Base-by-base conservation (phyloP, 2,888 invertebrate genomes). In the Limnephilus rhombicus region DNA sequence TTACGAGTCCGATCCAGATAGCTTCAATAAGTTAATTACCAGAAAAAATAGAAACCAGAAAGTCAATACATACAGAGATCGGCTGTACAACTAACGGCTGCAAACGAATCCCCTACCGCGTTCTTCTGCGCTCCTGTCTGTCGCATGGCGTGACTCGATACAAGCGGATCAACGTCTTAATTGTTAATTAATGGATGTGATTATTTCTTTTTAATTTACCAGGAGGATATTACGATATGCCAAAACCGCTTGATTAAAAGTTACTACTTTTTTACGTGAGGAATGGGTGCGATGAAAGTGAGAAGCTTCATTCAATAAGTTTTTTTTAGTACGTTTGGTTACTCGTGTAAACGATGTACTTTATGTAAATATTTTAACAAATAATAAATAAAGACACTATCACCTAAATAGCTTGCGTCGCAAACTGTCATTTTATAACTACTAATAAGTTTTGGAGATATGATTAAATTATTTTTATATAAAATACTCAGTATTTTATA, bases 21-120 rank as follows among this genome's bases (percentile, higher is more conserved):
- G 92, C 29, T 86, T 68, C 91, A 90, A 90, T 90, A 88, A 93
- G 90, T 93, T 93, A 92, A 93, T 93, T 93, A 93, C 93, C 90
- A 89, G 93, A 93, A 92, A 93, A 93, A 93, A 92, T 90, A 91
- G 86, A 87, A 83, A 24, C 68, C 31, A 45, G 87, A 87, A 31
- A 49, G 53, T 87, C 87, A 87, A 90, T 68, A 31, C 45, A 49
- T 24, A 29, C 41, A 45, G 53, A 31, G n/a, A 34, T 49, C 87
- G 18, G 87, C n/a, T 24, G 45, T 86, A 29, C 87, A 49, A 34
- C n/a, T 49, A 41, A 85, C 49, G 45, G 29, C 37, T 83, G 31
- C 9, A 31, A 53, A 68, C 13, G 49, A 9, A 31, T 68, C 49
- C 53, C 31, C 34, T 83, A 24, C 24, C 68, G 68, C 9, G 68